Base-by-base conservation (phyloP, 1,140 invertebrate genomes). In the Leptinotarsa undecemlineata region DNA sequence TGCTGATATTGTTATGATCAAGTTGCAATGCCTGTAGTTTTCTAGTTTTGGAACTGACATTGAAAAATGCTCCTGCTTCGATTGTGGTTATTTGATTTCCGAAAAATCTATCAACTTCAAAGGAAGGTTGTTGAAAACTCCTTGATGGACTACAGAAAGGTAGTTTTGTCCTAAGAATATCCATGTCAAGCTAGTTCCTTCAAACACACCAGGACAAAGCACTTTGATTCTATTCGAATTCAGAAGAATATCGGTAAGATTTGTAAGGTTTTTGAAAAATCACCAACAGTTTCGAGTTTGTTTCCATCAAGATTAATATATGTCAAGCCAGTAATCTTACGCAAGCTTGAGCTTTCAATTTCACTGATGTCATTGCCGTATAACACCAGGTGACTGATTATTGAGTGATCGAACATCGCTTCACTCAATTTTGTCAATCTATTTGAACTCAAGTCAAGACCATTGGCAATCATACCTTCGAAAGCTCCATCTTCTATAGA, bases 401-500 rank as follows among this genome's bases (percentile, higher is more conserved):
- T 68, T n/a, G 66, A n/a, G 13, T 47, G 4, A 42, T 68, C 17
- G 19, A 68, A 68, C 33, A 42, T 68, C 14, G 23, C 4, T 8
- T 5, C 33, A 15, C 17, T 42, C 2, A 68, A 14, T 68, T 68
- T 42, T 42, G n/a, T 33, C 6, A 68, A 6, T 17, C 5, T 42
- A 19, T 68, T 68, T 4, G n/a, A 11, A 5, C 3, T 42, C 14
- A 68, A 42, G 4, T 15, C 14, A 6, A 68, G 33, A 42, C 0
- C 3, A 17, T 42, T 15, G 4, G 42, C 66, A 47, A n/a, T 5
- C 23, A 68, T 33, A 14, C 17, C 42, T 26, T 68, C 66, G 15
- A 68, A 42, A 68, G 66, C 21, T n/a, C 33, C 66, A 68, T 3
- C 66, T 15, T 68, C 66, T n/a, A 68, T 68, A n/a, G 11, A n/a